These are phyloP conservation scores for Oxystoma pomonae DNA, from an alignment of 2,888 invertebrate genomes.

Conservation along the genomic window DNA sequence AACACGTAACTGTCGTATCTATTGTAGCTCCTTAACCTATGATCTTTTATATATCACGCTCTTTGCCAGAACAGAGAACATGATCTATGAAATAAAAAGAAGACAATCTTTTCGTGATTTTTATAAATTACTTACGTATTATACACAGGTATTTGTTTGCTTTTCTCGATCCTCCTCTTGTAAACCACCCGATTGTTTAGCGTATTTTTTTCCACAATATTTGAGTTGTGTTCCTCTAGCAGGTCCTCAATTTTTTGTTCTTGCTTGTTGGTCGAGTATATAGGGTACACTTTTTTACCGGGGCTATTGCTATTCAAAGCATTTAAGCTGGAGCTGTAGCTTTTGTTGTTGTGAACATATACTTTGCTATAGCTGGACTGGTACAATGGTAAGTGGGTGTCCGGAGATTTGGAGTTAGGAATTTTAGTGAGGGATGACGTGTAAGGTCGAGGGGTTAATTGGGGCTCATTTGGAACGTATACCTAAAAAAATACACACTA, in stretches of 20 bases:
- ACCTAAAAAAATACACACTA: constrained; percentile 23
- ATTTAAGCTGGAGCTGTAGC: constrained; percentile 19
- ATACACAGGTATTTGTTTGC: constrained; percentile 17
- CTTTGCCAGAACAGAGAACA: too few species aligned
- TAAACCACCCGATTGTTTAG: constrained; percentile 21
- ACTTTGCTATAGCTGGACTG: constrained; percentile 43
- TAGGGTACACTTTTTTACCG: constrained; percentile 27
- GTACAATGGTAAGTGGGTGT: constrained; percentile 27
- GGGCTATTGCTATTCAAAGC: constrained; percentile 16
- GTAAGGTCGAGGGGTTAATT: constrained; percentile 29
- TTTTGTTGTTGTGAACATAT: constrained; percentile 25
- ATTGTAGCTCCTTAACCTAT: too few species aligned
- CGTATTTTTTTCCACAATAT: constrained; percentile 22
- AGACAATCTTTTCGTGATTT: too few species aligned
- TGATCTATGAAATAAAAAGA: too few species aligned
- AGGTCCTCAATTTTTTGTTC: constrained; percentile 21
- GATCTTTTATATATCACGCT: too few species aligned
- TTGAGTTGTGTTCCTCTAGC: constrained; percentile 24
- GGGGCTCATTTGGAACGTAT: constrained; percentile 22
- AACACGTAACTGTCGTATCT: too few species aligned
- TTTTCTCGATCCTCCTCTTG: constrained; percentile 22
- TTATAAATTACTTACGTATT: constrained; percentile 13
- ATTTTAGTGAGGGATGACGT: constrained; percentile 40
- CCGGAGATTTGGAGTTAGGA: constrained; percentile 28
- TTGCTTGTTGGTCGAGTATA: constrained; percentile 28